A percentile compares a stretch with the other conserved stretches of the same genome.
Evolutionary conservation across 2,888 invertebrate genomes (phyloP).

Genomic region (Drosophila pseudotalamancana): DNA sequence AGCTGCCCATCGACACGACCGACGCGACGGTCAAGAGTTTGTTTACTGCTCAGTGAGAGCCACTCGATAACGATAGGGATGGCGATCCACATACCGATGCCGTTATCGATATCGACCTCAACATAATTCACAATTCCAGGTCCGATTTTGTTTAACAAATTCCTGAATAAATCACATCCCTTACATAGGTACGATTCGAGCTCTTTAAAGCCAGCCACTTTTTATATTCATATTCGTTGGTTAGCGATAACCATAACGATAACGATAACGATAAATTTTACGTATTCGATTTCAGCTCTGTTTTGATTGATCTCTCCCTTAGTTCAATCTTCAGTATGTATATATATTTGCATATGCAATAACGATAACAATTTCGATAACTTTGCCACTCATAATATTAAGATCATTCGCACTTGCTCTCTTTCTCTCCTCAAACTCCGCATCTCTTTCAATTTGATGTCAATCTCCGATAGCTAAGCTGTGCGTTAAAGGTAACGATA

Average conservation of each 20-base stretch:
- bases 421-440: no score
- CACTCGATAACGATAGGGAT: neutral
- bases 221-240: no score
- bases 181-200: no score
- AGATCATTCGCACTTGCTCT: no score
- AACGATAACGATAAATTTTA: neutral
- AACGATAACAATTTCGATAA: no score
- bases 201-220: no score
- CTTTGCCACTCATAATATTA: no score
- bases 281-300: neutral
- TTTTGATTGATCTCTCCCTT: constrained; percentile 1
- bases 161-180: neutral
- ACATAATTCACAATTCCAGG: neutral
- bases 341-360: no score
- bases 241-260: neutral
- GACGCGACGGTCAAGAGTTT: constrained; percentile 72
- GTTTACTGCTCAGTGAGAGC: constrained; percentile 63
- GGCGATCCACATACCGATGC: neutral
- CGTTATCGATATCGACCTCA: neutral
- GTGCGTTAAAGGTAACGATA: neutral
- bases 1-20: constrained; percentile 65
- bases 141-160: constrained; percentile 3
- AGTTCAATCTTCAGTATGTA: no score
- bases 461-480: no score
- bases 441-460: no score